phyloP scores from a whole-genome alignment of 2,888 invertebrate species.

The Atherix ibis region DNA sequence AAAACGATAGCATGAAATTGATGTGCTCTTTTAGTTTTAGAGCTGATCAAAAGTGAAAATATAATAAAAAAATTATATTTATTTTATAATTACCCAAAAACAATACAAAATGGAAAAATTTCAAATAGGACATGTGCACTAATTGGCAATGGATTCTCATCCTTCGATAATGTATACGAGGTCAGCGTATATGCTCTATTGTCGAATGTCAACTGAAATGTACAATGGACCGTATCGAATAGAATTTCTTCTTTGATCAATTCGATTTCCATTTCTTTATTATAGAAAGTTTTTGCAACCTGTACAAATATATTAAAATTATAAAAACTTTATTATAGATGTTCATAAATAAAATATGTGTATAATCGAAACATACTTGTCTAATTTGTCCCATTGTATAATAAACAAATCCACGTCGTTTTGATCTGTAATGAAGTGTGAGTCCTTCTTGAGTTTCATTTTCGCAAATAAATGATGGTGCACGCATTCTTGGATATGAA shows the following conservation, averaged over 20 bases:
- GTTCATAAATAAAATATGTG: background rate
- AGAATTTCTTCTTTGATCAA: slow-evolving; percentile 71
- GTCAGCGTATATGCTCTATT: slow-evolving; percentile 80
- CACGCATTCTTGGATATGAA: slow-evolving; percentile 76
- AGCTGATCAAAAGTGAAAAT: too few species aligned
- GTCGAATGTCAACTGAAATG: slow-evolving; percentile 86
- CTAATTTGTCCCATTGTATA: slow-evolving; percentile 95
- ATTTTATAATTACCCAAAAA: slow-evolving; percentile 84
- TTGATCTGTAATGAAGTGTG: slow-evolving; percentile 85
- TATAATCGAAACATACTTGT: slow-evolving; percentile 39
- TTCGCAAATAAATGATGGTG: slow-evolving; percentile 94
- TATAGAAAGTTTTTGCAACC: slow-evolving; percentile 87
- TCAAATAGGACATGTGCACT: slow-evolving; percentile 84
- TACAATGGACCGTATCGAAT: slow-evolving; percentile 84
- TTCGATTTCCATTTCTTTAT: slow-evolving; percentile 87
- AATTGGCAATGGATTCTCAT: slow-evolving; percentile 77
- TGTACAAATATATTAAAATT: slow-evolving; percentile 22
- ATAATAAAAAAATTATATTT: too few species aligned
- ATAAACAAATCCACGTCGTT: slow-evolving; percentile 83
- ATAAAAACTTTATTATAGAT: background rate
- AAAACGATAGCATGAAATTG: too few species aligned
- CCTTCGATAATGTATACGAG: slow-evolving; percentile 68
- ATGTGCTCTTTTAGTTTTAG: too few species aligned
- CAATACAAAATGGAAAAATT: slow-evolving; percentile 95
- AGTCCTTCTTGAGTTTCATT: slow-evolving; percentile 85